Percentiles rank a stretch among this genome's conserved stretches.
phyloP scores from a whole-genome alignment of 1,140 invertebrate species.

The Drosophila azteca region DNA sequence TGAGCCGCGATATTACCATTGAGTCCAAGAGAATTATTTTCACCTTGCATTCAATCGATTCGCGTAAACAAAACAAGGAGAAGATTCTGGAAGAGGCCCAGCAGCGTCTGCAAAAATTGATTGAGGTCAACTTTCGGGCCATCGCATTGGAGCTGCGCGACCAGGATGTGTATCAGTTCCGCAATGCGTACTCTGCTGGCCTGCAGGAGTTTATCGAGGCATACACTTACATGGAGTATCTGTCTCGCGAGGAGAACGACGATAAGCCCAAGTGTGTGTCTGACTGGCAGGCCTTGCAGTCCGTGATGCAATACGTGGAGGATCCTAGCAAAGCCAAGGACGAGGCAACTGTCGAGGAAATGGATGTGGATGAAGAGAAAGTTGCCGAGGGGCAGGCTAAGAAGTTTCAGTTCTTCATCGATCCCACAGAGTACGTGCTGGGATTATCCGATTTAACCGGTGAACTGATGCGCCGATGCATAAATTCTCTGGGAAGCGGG shows the following conservation, averaged over 20 bases:
- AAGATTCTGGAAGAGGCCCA: conserved; percentile 88
- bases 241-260: conserved; percentile 78
- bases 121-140: conserved; percentile 86
- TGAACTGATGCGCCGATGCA: conserved; percentile 94
- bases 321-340: conserved; percentile 2
- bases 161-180: conserved; percentile 90
- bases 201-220: conserved; percentile 96
- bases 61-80: conserved; percentile 85
- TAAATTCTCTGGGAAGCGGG: conserved; percentile 91
- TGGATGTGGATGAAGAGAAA: conserved; percentile 11
- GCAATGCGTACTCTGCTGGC: conserved; percentile 90
- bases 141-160: conserved; percentile 90
- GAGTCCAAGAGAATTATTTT: conserved; percentile 96
- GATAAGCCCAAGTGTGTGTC: conserved; percentile 58
- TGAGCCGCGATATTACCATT: conserved; percentile 94
- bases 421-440: conserved; percentile 85
- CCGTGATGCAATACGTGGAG: conserved; percentile 78
- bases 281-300: conserved; percentile 71
- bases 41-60: conserved; percentile 89
- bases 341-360: not conserved
- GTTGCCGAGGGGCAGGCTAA: conserved; percentile 21
- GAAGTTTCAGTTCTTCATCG: conserved; percentile 71
- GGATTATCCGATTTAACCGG: conserved; percentile 95
- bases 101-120: conserved; percentile 86
- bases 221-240: conserved; percentile 89